Base-by-base conservation (phyloP, 2,797 vertebrate species). In the Mallotus villosus region DNA sequence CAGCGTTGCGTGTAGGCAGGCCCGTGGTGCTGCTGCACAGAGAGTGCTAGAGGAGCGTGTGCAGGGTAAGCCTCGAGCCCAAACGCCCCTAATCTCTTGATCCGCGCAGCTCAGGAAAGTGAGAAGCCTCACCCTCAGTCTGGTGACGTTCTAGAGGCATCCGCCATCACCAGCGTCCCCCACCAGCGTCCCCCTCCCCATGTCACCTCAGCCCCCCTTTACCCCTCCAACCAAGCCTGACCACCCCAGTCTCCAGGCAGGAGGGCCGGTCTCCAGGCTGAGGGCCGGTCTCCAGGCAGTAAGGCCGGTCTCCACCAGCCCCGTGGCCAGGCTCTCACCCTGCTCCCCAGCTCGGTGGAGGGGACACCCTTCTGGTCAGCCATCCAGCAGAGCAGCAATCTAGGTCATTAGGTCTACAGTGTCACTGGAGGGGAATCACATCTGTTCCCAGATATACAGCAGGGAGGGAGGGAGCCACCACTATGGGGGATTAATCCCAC, bases 371-470 rank as follows among this genome's bases (percentile, higher is more conserved):
- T 41, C 37, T 41, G 37, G 5, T 5, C 37, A 41, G 37, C 1
- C n/a, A 4, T 17, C 7, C 19, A n/a, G 29, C 29, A 19, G 41
- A 2, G 22, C 81, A 67, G 81, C 77, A 86, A 91, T 91, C 83
- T 91, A 83, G 91, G 90, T 92, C 91, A 92, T 91, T 92, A 90
- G 88, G 91, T 90, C 91, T 91, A 75, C 85, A 81, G 84, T 85
- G 88, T 88, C 86, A 89, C 89, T 87, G 87, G 84, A 89, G 84
- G 82, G 87, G 84, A 67, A 59, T 78, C 88, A 88, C 90, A 91
- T 90, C 89, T 87, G 90, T 86, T 90, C 84, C 81, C n/a, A n/a
- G n/a, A 85, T 84, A 24, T 8, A 3, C 4, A 51, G 41, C 46
- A 51, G 32, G 74, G 83, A 79, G 84, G 75, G 81, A 73, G 63